Conservation (phyloP, 2,113 vertebrate species). For the Saccopteryx leptura region DNA sequence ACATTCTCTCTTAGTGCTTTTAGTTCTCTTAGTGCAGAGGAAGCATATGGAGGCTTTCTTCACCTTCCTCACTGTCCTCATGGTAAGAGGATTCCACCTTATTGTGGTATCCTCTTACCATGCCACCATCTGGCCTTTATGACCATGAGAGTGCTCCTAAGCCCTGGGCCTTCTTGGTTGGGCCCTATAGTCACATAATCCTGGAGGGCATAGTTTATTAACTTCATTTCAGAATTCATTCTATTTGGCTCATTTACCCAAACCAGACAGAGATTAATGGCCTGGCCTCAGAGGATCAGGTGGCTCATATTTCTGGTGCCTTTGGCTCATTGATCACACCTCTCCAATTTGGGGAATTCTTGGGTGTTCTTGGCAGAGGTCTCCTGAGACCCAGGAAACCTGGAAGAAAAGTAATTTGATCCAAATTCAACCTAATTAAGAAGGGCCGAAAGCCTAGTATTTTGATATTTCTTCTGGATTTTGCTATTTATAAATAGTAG, state of each 20-base stretch:
- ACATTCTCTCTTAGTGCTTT: neutral
- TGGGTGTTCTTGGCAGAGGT: constrained; percentile 29
- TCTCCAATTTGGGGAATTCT: constrained; percentile 8
- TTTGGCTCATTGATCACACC: constrained; percentile 50
- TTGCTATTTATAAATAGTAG: constrained; percentile 40
- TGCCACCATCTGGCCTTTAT: neutral
- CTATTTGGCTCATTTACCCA: constrained; percentile 75
- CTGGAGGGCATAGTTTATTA: constrained; percentile 57
- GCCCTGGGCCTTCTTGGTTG: neutral
- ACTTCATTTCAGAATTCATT: constrained; percentile 67
- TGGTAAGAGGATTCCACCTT: neutral
- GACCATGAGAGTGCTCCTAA: neutral
- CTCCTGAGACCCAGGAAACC: constrained; percentile 39
- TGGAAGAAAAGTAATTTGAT: constrained; percentile 54
- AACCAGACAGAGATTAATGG: constrained; percentile 73
- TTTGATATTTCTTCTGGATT: constrained; percentile 55
- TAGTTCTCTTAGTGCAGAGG: neutral
- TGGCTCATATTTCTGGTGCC: constrained; percentile 15
- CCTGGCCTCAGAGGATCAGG: neutral
- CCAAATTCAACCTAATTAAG: constrained; percentile 57
- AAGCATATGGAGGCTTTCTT: constrained; percentile 49
- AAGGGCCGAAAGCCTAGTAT: neutral
- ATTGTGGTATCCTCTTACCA: neutral
- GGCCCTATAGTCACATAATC: neutral
- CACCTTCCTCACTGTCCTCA: neutral